Conservation (phyloP, 2,888 invertebrate genomes). For the Heteromurus nitidus region DNA sequence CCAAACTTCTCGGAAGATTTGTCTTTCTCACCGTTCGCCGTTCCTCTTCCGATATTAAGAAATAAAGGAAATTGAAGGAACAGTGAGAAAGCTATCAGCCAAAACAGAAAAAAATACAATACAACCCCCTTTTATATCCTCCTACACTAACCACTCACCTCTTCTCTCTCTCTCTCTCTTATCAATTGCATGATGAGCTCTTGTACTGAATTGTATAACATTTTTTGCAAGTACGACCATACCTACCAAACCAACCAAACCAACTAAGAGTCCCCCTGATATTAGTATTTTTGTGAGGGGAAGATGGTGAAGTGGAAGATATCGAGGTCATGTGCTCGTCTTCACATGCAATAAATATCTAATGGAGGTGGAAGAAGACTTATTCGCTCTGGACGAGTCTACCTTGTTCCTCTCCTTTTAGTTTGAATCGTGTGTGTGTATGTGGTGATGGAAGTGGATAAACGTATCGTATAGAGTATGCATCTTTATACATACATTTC, state of each 20-base stretch:
- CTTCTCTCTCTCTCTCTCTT: too few relatives aligned
- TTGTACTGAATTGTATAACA: too few relatives aligned
- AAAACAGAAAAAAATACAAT: not conserved
- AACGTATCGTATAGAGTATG: not conserved
- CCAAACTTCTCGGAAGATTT: constrained; percentile 3
- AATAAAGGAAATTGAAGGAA: constrained; percentile 7
- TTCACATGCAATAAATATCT: constrained; percentile 5
- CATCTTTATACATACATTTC: not conserved
- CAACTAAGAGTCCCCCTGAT: constrained; percentile 4
- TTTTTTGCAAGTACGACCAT: too few relatives aligned
- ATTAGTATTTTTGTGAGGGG: constrained; percentile 5
- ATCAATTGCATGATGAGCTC: too few relatives aligned
- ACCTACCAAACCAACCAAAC: too few relatives aligned
- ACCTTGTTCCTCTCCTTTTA: not conserved
- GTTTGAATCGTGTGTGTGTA: too few relatives aligned
- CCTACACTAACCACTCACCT: too few relatives aligned
- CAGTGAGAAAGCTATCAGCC: not conserved
- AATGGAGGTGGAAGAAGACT: not conserved
- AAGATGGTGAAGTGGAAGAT: not conserved
- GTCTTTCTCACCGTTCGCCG: constrained; percentile 1
- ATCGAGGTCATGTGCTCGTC: constrained; percentile 12
- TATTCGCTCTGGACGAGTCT: too few relatives aligned
- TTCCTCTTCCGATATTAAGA: not conserved
- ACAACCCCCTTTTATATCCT: not conserved
- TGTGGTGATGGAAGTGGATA: constrained; percentile 6